These are phyloP conservation scores for Phataginus tetradactyla DNA, from an alignment of 2,797 vertebrate species.

Conservation along the genomic window DNA sequence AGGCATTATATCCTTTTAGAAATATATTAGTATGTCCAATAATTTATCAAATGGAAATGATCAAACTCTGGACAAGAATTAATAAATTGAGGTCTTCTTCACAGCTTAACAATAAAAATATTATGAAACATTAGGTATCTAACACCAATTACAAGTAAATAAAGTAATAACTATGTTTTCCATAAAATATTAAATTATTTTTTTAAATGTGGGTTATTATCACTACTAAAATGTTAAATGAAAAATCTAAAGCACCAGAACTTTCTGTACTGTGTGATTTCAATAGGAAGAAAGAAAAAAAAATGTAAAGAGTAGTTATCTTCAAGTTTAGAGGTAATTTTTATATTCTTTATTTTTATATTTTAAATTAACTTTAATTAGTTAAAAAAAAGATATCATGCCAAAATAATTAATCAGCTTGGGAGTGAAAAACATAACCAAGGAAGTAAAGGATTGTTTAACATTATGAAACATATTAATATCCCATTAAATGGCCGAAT, in stretches of 20 bases:
- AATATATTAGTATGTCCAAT: neutral
- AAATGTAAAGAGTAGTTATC: neutral
- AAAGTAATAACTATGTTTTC: neutral
- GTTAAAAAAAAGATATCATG: neutral
- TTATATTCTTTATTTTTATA: neutral
- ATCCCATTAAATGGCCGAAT: conserved; percentile 1
- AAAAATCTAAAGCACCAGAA: neutral
- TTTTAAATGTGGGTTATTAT: neutral
- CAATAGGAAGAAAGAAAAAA: neutral
- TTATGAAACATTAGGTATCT: neutral
- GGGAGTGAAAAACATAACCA: neutral
- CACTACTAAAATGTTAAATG: neutral
- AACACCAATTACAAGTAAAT: neutral
- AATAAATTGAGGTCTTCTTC: neutral
- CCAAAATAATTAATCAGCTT: neutral
- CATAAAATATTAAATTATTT: neutral
- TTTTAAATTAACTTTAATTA: neutral
- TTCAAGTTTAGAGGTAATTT: neutral
- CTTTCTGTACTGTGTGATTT: neutral
- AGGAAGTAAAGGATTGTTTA: conserved; percentile 1
- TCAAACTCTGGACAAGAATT: neutral
- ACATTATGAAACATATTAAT: neutral
- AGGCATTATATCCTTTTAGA: neutral
- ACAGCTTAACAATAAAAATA: neutral
- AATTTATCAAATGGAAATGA: neutral